Percentiles rank a stretch among this genome's conserved stretches.
Conservation (phyloP, 2,888 invertebrate genomes). For the Andrena camellia region DNA sequence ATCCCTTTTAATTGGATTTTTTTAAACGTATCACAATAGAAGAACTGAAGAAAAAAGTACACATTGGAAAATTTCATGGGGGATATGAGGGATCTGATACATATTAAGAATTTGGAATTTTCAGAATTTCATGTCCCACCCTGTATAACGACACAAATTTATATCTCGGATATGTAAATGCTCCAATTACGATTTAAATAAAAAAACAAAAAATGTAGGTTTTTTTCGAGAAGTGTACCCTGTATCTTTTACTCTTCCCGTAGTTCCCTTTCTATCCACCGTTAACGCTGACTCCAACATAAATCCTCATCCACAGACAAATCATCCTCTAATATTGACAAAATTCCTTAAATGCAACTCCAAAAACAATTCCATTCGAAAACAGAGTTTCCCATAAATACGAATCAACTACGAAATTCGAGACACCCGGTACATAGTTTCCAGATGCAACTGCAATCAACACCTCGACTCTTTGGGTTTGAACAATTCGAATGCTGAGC, state of each 20-base stretch:
- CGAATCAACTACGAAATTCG: background rate
- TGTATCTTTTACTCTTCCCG: slow-evolving; percentile 52
- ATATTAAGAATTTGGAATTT: no score
- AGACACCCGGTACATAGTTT: background rate
- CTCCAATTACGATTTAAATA: background rate
- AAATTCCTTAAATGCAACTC: no score
- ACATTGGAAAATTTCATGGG: no score
- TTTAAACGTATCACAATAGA: background rate
- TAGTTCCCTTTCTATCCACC: background rate
- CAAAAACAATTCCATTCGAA: no score
- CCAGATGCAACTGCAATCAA: background rate
- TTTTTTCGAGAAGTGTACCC: slow-evolving; percentile 53
- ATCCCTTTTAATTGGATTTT: background rate
- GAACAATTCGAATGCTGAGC: background rate
- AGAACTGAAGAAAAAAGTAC: no score
- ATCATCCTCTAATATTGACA: no score
- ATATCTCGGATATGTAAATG: no score
- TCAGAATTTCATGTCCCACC: no score
- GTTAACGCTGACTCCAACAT: background rate
- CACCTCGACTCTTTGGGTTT: background rate
- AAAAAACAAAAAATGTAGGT: background rate
- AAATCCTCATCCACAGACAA: background rate
- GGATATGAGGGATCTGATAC: no score
- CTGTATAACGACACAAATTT: no score
- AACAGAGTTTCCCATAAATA: no score